Conservation (phyloP, 2,888 invertebrate genomes). For the Noctuana brunneofusca region DNA sequence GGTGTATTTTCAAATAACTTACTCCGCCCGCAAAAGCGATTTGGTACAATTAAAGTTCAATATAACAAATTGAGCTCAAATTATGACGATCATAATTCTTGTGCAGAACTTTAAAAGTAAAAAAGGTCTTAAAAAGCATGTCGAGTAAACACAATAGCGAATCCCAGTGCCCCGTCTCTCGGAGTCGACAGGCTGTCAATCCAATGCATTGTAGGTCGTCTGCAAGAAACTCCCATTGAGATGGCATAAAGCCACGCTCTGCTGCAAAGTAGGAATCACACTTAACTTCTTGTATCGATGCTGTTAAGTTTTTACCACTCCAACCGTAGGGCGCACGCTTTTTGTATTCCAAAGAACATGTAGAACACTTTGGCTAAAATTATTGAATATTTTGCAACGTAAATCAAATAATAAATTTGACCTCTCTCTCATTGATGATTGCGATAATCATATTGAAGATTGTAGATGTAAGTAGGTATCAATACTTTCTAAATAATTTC, state of each 20-base stretch:
- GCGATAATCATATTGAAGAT: no score
- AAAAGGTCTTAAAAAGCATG: constrained; percentile 9
- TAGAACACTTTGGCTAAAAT: no score
- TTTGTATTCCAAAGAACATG: neutral
- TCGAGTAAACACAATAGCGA: constrained; percentile 11
- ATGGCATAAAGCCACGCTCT: constrained; percentile 16
- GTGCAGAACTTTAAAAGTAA: neutral
- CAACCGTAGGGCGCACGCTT: neutral
- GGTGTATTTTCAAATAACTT: no score
- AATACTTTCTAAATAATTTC: no score
- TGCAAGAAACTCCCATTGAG: constrained; percentile 25
- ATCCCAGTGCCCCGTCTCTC: neutral
- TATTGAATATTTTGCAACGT: no score
- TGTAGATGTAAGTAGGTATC: no score
- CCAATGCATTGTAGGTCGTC: constrained; percentile 33
- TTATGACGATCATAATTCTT: neutral
- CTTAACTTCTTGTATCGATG: constrained; percentile 8
- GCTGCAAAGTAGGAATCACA: constrained; percentile 23
- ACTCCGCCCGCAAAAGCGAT: no score
- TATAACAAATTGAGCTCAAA: no score
- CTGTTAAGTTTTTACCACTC: neutral
- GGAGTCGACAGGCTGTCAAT: constrained; percentile 26
- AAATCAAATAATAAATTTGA: no score
- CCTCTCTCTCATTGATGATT: no score
- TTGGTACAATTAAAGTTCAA: no score